Base-by-base conservation (phyloP, 53 echinoderm and acorn worm species). In the Stichopus horrens region DNA sequence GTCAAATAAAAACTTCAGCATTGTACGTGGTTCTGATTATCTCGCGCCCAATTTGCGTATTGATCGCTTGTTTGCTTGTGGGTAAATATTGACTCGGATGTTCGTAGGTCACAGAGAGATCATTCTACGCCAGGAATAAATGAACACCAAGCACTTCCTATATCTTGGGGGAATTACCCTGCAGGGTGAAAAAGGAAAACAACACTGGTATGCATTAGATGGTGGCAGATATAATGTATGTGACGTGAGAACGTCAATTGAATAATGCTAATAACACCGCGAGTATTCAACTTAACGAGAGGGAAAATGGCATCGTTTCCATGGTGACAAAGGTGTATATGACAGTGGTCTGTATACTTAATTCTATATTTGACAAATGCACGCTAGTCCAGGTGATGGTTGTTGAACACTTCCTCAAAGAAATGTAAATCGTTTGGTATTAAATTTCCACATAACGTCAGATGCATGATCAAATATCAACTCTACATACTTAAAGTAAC, bases 41-140 rank as follows among this genome's bases (percentile, higher is more conserved):
- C 60, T 85, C 65, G 85, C 58, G 65, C 85, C 85, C 85, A 85
- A 85, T 85, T 85, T 85, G 85, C 85, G 85, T 85, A 85, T 85
- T 85, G 85, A 85, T 85, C 85, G 85, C 85, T 85, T 85, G 85
- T 85, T 85, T 67, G 85, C 85, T 85, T 52, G 66, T 67, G 85
- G 85, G 85, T 66, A 85, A 85, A 85, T 85, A 85, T 85, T 85
- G 85, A 85, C 85, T 85, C 85, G 85, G 66, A 66, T 65, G 71
- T 85, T 85, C 85, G 21, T 66, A 63, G 85, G 85, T 85, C 85
- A 85, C 67, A 8, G 65, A 67, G n/a, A 85, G 67, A 85, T 85
- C 53, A 85, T 37, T 63, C 66, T 85, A 59, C 65, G 66, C 23
- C 52, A 67, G 67, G 14, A 85, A 85, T 67, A 85, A 85, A 66